Evolutionary conservation across 2,888 invertebrate genomes (phyloP).

Genomic region (Pachydiplax longipennis): DNA sequence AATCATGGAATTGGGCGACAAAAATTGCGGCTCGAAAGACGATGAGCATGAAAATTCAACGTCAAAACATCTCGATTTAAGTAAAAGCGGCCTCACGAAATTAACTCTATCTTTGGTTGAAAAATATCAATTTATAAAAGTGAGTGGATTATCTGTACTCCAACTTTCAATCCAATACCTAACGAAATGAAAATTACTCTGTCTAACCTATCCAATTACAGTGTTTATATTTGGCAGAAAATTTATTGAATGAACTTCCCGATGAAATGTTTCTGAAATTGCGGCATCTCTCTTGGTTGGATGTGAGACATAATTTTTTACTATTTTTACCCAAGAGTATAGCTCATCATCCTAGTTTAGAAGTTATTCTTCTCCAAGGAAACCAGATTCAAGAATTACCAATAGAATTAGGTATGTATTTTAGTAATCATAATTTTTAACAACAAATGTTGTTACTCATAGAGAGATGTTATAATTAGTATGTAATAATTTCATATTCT

Average conservation of each 20-base stretch:
- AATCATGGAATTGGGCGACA: background rate
- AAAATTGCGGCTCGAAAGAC: background rate
- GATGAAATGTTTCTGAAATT: constrained; percentile 67
- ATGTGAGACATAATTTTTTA: constrained; percentile 69
- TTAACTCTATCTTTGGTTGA: background rate
- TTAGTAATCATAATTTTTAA: too few species aligned
- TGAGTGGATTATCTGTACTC: background rate
- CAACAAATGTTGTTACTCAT: too few species aligned
- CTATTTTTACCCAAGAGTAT: constrained; percentile 65
- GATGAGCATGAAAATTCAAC: background rate
- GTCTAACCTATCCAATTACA: constrained; percentile 46
- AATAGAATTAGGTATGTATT: constrained; percentile 66
- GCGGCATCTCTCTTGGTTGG: constrained; percentile 69
- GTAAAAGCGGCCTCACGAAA: background rate
- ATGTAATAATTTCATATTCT: too few species aligned
- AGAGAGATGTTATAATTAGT: too few species aligned
- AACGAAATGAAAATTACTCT: background rate
- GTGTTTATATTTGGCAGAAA: constrained; percentile 64
- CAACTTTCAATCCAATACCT: too few species aligned
- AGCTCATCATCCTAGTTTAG: constrained; percentile 65
- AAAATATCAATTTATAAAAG: background rate
- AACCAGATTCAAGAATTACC: constrained; percentile 69
- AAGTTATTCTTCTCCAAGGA: constrained; percentile 70
- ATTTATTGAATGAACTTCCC: constrained; percentile 64
- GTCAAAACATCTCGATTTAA: background rate